These are phyloP conservation scores for Sicus ferrugineus DNA, from an alignment of 2,888 invertebrate species.

Conservation along the genomic window DNA sequence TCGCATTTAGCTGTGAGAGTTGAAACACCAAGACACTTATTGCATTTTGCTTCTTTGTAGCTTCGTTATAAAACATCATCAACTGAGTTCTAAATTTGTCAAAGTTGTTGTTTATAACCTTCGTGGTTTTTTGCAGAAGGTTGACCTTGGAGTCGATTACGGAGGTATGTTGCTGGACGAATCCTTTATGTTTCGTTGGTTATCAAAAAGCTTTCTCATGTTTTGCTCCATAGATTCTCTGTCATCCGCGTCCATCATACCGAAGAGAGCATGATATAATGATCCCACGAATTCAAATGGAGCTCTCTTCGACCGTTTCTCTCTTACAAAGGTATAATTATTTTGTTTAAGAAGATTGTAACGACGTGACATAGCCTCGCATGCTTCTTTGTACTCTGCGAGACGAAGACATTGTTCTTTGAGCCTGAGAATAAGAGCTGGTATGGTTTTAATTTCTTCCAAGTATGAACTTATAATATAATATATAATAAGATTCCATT, in stretches of 20 bases:
- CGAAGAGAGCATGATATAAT: slow-evolving; percentile 14
- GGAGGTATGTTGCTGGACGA: slow-evolving; percentile 23
- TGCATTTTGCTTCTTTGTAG: not conserved
- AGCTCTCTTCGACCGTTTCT: slow-evolving; percentile 9
- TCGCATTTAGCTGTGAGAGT: not conserved
- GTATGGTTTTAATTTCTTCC: not conserved
- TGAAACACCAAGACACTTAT: slow-evolving; percentile 3
- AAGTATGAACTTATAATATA: slow-evolving; percentile 7
- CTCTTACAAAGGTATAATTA: not conserved
- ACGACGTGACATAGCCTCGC: not conserved
- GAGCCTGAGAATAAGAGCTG: not conserved
- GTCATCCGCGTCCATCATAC: slow-evolving; percentile 28
- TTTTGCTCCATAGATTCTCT: slow-evolving; percentile 24
- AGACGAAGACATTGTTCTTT: not conserved
- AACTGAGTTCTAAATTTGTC: not conserved
- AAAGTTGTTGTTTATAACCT: slow-evolving; percentile 27
- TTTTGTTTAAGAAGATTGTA: slow-evolving; percentile 1
- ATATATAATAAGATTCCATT: slow-evolving; percentile 24
- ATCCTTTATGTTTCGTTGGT: slow-evolving; percentile 25
- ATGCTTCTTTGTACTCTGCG: not conserved
- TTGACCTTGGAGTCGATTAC: slow-evolving; percentile 27
- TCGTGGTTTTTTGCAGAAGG: slow-evolving; percentile 31
- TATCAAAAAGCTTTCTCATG: slow-evolving; percentile 23
- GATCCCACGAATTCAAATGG: slow-evolving; percentile 1
- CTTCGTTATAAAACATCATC: not conserved